Evolutionary conservation across 2,888 invertebrate species (phyloP).

Genomic region (Laspeyria flexula): DNA sequence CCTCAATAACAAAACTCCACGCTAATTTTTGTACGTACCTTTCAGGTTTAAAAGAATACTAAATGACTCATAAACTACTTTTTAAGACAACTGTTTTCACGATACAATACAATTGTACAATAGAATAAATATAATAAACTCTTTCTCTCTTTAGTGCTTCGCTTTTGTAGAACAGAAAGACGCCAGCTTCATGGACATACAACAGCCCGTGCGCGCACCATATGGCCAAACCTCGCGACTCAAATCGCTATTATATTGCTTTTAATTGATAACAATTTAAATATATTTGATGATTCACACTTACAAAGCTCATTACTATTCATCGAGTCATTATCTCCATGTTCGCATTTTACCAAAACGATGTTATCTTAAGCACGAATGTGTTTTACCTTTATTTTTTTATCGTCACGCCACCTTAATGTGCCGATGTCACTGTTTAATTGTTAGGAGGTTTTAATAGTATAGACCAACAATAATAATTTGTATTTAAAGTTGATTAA

Average conservation of each 20-base stretch:
- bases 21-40: too few species aligned
- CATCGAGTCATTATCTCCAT: constrained; percentile 83
- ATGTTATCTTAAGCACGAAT: constrained; percentile 79
- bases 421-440: constrained; percentile 51
- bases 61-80: too few species aligned
- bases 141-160: too few species aligned
- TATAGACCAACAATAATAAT: constrained; percentile 8
- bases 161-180: too few species aligned
- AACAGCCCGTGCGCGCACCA: constrained; percentile 72
- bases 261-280: constrained; percentile 87
- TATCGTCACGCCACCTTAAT: constrained; percentile 72
- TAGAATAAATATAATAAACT: too few species aligned
- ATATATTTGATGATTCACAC: constrained; percentile 87
- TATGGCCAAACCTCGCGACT: constrained; percentile 79
- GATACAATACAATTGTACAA: too few species aligned
- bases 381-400: constrained; percentile 79
- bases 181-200: constrained; percentile 55
- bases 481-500: background rate
- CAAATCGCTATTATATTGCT: constrained; percentile 86
- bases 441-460: constrained; percentile 35
- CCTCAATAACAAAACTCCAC: too few species aligned
- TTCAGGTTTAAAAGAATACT: too few species aligned
- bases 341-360: constrained; percentile 75
- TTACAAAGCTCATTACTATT: constrained; percentile 84
- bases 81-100: too few species aligned